phyloP scores from a whole-genome alignment of 2,113 vertebrate genomes.

The Rhinogobius similis region DNA sequence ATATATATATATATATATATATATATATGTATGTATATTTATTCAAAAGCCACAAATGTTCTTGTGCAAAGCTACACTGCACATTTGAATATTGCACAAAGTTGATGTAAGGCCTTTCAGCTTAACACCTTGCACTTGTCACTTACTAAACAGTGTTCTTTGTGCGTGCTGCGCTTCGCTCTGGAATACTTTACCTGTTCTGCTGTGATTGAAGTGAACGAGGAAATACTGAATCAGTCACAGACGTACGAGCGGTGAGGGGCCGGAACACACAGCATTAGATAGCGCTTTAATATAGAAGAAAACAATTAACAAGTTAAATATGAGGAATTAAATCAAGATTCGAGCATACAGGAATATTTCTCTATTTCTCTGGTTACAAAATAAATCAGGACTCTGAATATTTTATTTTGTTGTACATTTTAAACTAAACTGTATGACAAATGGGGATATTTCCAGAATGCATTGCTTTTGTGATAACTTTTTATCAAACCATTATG shows the following conservation, averaged over 20 bases:
- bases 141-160: constrained; percentile 3
- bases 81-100: background rate
- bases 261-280: background rate
- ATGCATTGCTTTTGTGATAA: no score
- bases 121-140: constrained; percentile 7
- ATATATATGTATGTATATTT: no score
- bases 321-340: constrained; percentile 12
- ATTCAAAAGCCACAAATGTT: background rate
- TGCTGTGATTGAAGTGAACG: constrained; percentile 23
- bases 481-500: no score
- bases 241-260: constrained; percentile 13
- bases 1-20: no score
- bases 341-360: background rate
- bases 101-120: background rate
- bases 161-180: constrained; percentile 21
- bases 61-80: background rate
- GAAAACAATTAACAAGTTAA: constrained; percentile 23
- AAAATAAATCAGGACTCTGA: background rate
- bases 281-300: constrained; percentile 2
- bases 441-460: background rate
- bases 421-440: background rate
- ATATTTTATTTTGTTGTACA: no score
- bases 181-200: constrained; percentile 17
- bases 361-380: background rate
- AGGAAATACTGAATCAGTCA: constrained; percentile 20